These are phyloP conservation scores for Montifringilla adamsi DNA, from an alignment of 2,113 vertebrate genomes.

Conservation along the genomic window DNA sequence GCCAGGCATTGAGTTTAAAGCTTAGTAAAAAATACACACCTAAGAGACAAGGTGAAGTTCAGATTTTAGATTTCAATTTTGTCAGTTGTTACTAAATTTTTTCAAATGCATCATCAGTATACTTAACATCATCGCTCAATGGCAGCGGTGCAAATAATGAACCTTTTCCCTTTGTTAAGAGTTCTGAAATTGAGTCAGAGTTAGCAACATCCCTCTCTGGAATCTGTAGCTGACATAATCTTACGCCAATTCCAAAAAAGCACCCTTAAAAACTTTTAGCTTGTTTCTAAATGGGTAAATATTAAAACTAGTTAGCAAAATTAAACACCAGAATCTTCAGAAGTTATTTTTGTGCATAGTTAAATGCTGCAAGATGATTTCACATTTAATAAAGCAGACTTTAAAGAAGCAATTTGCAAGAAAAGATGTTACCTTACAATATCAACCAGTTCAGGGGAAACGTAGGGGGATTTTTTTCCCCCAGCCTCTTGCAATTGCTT, in stretches of 20 bases:
- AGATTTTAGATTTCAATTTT: conserved; percentile 8
- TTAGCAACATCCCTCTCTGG: conserved; percentile 61
- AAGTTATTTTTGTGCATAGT: conserved; percentile 78
- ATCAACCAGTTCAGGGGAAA: conserved; percentile 43
- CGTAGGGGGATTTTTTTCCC: background rate
- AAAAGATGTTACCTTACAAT: conserved; percentile 67
- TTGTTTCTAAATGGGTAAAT: conserved; percentile 76
- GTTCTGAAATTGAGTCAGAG: conserved; percentile 66
- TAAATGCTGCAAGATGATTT: conserved; percentile 78
- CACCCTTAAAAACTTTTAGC: conserved; percentile 68
- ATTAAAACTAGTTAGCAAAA: conserved; percentile 77
- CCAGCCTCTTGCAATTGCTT: conserved; percentile 57
- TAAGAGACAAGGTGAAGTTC: conserved; percentile 41
- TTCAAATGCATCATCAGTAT: conserved; percentile 16
- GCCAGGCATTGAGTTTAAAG: conserved; percentile 64
- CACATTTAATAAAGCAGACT: conserved; percentile 78
- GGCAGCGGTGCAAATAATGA: conserved; percentile 19
- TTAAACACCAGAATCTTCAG: conserved; percentile 74
- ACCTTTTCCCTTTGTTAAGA: conserved; percentile 69
- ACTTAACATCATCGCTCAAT: background rate
- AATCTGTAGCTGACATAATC: conserved; percentile 28
- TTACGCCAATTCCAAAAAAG: conserved; percentile 56
- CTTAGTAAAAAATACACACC: conserved; percentile 58
- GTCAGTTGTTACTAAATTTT: conserved; percentile 53
- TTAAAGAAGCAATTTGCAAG: conserved; percentile 72